Percentiles rank a stretch among this genome's conserved stretches.
These are phyloP conservation scores for Thereva unica DNA, from an alignment of 2,888 invertebrate genomes.

Conservation along the genomic window DNA sequence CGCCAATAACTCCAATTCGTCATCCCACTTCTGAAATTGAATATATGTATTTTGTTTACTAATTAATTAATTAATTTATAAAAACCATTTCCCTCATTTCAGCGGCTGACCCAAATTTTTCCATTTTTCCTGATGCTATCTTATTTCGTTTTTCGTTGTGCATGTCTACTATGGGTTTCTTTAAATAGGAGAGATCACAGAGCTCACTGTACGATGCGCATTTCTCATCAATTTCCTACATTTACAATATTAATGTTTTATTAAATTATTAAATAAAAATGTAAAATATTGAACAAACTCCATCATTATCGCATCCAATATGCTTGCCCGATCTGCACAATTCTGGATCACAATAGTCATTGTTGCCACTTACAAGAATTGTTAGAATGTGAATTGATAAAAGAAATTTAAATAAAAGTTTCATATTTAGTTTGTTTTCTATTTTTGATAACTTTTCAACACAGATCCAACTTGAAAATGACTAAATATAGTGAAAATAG, in stretches of 20 bases:
- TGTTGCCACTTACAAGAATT: no score
- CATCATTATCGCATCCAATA: conserved; percentile 46
- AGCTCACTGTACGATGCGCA: conserved; percentile 41
- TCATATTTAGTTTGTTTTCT: no score
- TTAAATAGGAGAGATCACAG: conserved; percentile 51
- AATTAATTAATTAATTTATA: no score
- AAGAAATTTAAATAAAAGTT: no score
- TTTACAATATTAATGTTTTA: no score
- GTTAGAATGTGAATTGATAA: no score
- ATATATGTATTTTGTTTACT: no score
- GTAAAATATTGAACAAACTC: neutral
- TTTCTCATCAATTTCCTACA: conserved; percentile 13
- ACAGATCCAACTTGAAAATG: no score
- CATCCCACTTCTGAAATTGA: conserved; percentile 40
- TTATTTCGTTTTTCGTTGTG: conserved; percentile 44
- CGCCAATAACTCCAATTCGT: conserved; percentile 44
- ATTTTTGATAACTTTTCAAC: no score
- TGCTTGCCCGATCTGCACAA: conserved; percentile 51
- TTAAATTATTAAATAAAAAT: no score
- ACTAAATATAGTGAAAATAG: no score
- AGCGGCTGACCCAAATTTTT: conserved; percentile 36
- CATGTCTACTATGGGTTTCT: conserved; percentile 51
- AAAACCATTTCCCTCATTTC: conserved; percentile 39
- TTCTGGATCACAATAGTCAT: conserved; percentile 48
- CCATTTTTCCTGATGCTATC: conserved; percentile 41